Evolutionary conservation across 2,797 vertebrate species (phyloP).

Genomic region (Anisognathus igniventris): DNA sequence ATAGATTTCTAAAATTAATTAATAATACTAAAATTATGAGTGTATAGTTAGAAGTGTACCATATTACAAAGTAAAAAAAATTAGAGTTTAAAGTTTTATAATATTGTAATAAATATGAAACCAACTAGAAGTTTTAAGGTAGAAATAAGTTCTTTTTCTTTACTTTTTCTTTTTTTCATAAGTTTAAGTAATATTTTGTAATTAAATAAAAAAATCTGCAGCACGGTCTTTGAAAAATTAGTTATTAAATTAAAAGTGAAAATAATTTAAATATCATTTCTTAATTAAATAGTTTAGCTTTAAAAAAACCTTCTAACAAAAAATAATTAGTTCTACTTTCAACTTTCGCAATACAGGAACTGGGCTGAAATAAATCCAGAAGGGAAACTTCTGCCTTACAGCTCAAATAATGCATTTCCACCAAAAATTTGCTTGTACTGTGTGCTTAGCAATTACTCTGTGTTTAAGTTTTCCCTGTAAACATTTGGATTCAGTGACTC

Average conservation of each 20-base stretch:
- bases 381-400: fast-evolving
- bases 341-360: neutral
- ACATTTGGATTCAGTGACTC: neutral
- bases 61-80: neutral
- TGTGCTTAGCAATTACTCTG: neutral
- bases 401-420: neutral
- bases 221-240: neutral
- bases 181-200: neutral
- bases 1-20: neutral
- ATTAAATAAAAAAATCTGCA: neutral
- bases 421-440: neutral
- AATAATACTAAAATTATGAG: neutral
- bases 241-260: neutral
- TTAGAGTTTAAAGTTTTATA: neutral
- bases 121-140: neutral
- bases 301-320: neutral
- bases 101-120: neutral
- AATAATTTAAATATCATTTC: neutral
- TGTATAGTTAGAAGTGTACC: neutral
- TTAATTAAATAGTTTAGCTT: neutral
- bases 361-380: neutral
- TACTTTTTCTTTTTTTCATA: neutral
- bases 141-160: neutral
- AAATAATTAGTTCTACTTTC: neutral
- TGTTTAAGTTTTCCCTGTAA: neutral